Percentiles rank a stretch among this genome's conserved stretches.
Conservation (phyloP, 2,888 invertebrate genomes). For the Ceraclea dissimilis region DNA sequence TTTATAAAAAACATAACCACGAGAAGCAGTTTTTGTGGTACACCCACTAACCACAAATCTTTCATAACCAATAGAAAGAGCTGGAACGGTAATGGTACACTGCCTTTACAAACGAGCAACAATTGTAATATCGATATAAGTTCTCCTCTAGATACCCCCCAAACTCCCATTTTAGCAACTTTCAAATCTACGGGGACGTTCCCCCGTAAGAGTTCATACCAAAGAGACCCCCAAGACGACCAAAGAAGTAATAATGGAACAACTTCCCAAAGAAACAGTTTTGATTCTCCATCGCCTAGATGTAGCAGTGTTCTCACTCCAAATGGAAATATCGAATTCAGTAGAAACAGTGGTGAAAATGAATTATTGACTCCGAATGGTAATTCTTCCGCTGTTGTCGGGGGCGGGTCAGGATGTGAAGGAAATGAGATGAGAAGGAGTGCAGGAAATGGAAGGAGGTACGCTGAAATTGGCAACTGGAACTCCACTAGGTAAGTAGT, state of each 20-base stretch:
- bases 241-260: neutral
- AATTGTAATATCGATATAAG: slow-evolving; percentile 26
- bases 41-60: slow-evolving; percentile 40
- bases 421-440: slow-evolving; percentile 49
- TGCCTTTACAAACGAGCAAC: slow-evolving; percentile 43
- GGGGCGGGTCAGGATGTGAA: slow-evolving; percentile 39
- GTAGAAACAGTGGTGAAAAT: slow-evolving; percentile 29
- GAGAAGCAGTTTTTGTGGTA: slow-evolving; percentile 48
- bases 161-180: slow-evolving; percentile 41
- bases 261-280: slow-evolving; percentile 9
- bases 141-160: slow-evolving; percentile 34
- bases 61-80: slow-evolving; percentile 48
- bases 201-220: slow-evolving; percentile 31
- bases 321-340: neutral
- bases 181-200: slow-evolving; percentile 48
- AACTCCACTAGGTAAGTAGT: slow-evolving; percentile 27
- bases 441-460: slow-evolving; percentile 44
- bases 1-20: slow-evolving; percentile 50
- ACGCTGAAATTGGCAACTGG: slow-evolving; percentile 55
- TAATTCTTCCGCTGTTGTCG: slow-evolving; percentile 30
- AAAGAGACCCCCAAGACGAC: neutral
- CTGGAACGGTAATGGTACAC: slow-evolving; percentile 48
- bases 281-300: slow-evolving; percentile 7
- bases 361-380: slow-evolving; percentile 50
- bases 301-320: neutral